Base-by-base conservation (phyloP, 30 jellyfish, hydroid and myxozoan genomes). In the Aurelia aurita region DNA sequence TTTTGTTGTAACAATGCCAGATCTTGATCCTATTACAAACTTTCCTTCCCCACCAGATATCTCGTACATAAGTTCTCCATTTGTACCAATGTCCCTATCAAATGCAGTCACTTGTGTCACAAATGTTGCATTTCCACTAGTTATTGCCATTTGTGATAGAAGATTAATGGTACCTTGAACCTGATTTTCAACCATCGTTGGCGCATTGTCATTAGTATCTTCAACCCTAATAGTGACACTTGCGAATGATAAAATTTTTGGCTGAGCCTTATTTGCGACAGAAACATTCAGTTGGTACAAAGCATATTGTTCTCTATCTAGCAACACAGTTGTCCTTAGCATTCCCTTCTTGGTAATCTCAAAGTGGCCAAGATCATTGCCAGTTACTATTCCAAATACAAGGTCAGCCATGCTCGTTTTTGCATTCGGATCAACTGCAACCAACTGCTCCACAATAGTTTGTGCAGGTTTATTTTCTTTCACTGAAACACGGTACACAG, bases 181-280 rank as follows among this genome's bases (percentile, higher is more conserved):
- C 49, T 14, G 72, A 35, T 46, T 39, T 26, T 9, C 15, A 44
- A 18, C n/a, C n/a, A 70, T 64, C 19, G 28, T 72, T 8, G 99
- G 99, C 28, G 70, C 88, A 83, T 90, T 71, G 69, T 95, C 99
- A 89, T 95, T 95, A 27, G 54, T 76, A 82, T 95, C 99, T 20
- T 72, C 75, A 19, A 95, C 97, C 19, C 78, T 54, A 15, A 95
- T 67, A 26, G 64, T 15, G 18, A 89, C 96, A 35, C 89, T 81
- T 51, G 89, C 90, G 47, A 78, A 72, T 13, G 97, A 58, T 31
- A 89, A 81, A 29, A 28, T n/a, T 8, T 87, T 66, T 35, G 96
- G 79, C 21, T 15, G 43, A 5, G 67, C 19, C 10, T 47, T 68
- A n/a, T 63, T 86, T 29, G 78, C 55, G 3, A 87, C 96, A 32